A percentile compares a stretch with the other conserved stretches of the same genome.
Evolutionary conservation across 1,140 invertebrate genomes (phyloP).

Genomic region (Neodiprion fabricii): DNA sequence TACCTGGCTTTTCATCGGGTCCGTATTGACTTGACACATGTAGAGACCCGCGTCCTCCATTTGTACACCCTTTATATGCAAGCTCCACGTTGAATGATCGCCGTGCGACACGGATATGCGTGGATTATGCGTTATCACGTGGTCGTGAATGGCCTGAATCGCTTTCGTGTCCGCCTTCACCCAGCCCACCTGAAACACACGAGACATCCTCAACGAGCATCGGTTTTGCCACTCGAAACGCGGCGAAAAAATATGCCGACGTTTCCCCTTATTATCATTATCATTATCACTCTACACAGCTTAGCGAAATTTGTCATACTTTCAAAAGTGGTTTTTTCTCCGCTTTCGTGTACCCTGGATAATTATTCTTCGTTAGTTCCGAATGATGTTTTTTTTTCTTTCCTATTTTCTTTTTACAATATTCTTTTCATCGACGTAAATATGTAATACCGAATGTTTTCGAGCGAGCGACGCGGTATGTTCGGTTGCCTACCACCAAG

Average conservation of each 20-base stretch:
- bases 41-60: conserved; percentile 83
- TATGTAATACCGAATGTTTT: too few species aligned
- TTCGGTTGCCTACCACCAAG: too few species aligned
- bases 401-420: too few species aligned
- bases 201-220: background rate
- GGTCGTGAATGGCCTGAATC: conserved; percentile 87
- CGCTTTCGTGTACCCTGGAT: background rate
- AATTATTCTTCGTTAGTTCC: conserved; percentile 18
- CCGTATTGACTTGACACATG: conserved; percentile 85
- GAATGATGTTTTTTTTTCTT: conserved; percentile 11
- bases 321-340: too few species aligned
- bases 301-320: too few species aligned
- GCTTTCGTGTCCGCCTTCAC: conserved; percentile 87
- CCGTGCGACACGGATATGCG: conserved; percentile 80
- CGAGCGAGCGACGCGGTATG: too few species aligned
- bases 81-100: conserved; percentile 81
- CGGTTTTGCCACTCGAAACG: background rate
- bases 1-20: conserved; percentile 86
- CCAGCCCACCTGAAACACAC: conserved; percentile 77
- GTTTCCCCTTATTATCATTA: background rate
- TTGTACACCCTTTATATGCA: conserved; percentile 82
- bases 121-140: conserved; percentile 88
- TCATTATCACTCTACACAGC: too few species aligned
- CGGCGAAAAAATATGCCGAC: background rate
- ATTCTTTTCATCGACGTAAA: too few species aligned